A percentile compares a stretch with the other conserved stretches of the same genome.
These are phyloP conservation scores for Sprattus sprattus DNA, from an alignment of 2,113 vertebrate species.

Conservation along the genomic window DNA sequence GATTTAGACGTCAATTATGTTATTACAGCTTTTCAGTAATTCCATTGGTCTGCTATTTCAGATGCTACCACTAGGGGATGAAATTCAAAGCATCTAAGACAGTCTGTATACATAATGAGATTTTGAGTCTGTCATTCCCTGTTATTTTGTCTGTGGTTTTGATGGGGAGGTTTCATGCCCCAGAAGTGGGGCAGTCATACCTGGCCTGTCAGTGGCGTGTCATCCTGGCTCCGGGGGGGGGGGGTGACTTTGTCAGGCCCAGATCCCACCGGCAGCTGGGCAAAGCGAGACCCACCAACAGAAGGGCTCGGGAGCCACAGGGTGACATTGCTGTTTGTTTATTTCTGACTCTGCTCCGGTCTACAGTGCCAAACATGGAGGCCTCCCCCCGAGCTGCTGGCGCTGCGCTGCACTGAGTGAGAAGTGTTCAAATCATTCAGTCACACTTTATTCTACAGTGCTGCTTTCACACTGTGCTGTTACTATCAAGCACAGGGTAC, in stretches of 20 bases:
- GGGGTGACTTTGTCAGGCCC: conserved; percentile 11
- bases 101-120: neutral
- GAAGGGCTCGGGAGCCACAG: neutral
- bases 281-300: conserved; percentile 1
- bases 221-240: neutral
- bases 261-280: neutral
- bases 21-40: neutral
- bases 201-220: conserved; percentile 11
- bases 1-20: neutral
- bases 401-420: neutral
- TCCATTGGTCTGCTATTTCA: neutral
- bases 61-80: neutral
- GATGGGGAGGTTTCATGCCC: neutral
- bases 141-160: neutral
- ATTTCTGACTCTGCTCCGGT: neutral
- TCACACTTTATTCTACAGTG: neutral
- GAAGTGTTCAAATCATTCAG: neutral
- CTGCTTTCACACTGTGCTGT: neutral
- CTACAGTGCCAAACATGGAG: neutral
- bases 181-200: neutral
- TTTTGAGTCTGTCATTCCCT: neutral
- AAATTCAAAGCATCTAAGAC: neutral
- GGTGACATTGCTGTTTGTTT: conserved; percentile 18
- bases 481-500: neutral
- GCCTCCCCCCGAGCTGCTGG: neutral